Evolutionary conservation across 2,113 vertebrate species (phyloP).

Genomic region (Hydrolagus affinis): DNA sequence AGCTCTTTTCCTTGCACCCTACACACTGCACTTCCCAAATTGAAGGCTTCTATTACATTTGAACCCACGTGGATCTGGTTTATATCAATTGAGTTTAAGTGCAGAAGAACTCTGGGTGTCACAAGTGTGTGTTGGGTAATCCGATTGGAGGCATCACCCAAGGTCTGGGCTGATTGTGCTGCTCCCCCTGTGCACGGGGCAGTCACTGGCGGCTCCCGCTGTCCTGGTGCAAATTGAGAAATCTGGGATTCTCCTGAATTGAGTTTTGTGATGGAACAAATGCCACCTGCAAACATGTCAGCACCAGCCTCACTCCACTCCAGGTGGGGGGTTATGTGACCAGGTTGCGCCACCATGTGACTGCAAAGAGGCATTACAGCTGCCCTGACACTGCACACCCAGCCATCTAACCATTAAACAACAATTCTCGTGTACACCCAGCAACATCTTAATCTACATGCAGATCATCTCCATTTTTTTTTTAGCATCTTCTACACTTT

Average conservation of each 20-base stretch:
- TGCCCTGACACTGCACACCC: too few species aligned
- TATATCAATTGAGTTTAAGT: not conserved
- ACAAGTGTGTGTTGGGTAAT: constrained; percentile 28
- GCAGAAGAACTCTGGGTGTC: constrained; percentile 34
- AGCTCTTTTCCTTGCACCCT: too few species aligned
- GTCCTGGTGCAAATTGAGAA: too few species aligned
- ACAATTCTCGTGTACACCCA: not conserved
- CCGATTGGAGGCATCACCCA: not conserved
- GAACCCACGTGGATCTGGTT: not conserved
- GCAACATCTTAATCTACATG: not conserved
- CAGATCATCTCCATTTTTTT: not conserved
- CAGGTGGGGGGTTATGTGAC: not conserved
- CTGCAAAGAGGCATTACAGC: too few species aligned
- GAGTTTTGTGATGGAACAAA: not conserved
- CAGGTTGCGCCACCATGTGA: constrained; percentile 12
- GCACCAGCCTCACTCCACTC: not conserved
- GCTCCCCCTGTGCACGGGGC: not conserved
- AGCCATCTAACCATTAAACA: not conserved
- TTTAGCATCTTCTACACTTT: too few species aligned
- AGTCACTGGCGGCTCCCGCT: not conserved
- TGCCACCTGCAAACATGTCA: not conserved
- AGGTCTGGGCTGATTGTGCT: not conserved
- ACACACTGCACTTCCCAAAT: too few species aligned
- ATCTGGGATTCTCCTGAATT: not conserved
- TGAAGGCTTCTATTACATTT: too few species aligned